These are phyloP conservation scores for Champsocephalus esox DNA, from an alignment of 2,797 vertebrate species.

Conservation along the genomic window DNA sequence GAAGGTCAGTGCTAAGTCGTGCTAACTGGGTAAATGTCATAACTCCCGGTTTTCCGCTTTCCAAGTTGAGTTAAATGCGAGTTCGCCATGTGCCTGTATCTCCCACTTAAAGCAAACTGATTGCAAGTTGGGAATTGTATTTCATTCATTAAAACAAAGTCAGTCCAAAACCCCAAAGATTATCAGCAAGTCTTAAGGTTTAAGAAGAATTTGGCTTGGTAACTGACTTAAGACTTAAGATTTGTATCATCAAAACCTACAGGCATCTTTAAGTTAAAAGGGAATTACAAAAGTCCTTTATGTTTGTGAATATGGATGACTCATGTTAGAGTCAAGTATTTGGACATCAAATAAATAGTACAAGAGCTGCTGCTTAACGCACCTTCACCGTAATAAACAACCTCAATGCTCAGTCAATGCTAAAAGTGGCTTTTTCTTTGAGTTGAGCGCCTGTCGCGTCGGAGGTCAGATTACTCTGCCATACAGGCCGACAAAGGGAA, in stretches of 20 bases:
- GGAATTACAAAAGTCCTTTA: background rate
- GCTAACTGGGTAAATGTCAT: conserved; percentile 57
- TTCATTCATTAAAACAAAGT: background rate
- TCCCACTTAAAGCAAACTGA: background rate
- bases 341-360: background rate
- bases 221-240: background rate
- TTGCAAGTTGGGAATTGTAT: background rate
- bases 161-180: background rate
- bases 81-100: conserved; percentile 13
- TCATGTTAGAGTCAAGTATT: background rate
- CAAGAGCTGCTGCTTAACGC: background rate
- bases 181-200: background rate
- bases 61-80: conserved; percentile 39
- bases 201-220: background rate
- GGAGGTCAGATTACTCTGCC: conserved; percentile 59
- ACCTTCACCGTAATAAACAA: conserved; percentile 3
- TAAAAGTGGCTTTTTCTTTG: conserved; percentile 51
- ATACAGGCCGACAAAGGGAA: conserved; percentile 55
- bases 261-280: background rate
- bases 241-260: background rate
- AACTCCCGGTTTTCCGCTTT: conserved; percentile 37
- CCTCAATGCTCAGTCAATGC: conserved; percentile 25
- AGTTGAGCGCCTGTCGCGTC: conserved; percentile 40
- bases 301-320: background rate
- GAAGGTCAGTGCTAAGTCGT: conserved; percentile 53